Percentiles rank a stretch among this genome's conserved stretches.
These are phyloP conservation scores for Argyresthia goedartella DNA, from an alignment of 2,888 invertebrate genomes.

Conservation along the genomic window DNA sequence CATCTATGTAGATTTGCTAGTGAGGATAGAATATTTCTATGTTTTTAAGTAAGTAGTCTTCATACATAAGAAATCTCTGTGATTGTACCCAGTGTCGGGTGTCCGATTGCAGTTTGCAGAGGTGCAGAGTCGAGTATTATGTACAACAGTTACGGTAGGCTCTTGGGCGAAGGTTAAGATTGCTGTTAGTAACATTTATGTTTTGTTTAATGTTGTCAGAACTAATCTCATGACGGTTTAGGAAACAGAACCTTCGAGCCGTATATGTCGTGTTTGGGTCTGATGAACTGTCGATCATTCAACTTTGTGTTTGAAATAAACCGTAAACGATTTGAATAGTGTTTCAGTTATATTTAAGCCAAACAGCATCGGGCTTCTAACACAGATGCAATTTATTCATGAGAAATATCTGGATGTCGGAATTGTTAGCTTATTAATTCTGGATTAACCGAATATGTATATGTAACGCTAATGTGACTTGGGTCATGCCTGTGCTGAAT, in stretches of 20 bases:
- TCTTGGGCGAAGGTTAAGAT: conserved; percentile 51
- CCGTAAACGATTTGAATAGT: conserved; percentile 42
- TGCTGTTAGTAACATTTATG: conserved; percentile 63
- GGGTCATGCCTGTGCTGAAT: no score
- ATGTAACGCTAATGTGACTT: no score
- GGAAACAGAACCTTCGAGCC: conserved; percentile 37
- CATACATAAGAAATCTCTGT: conserved; percentile 60
- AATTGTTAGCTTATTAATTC: no score
- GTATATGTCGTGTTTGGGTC: conserved; percentile 47
- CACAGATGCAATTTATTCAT: no score
- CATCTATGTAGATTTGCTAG: conserved; percentile 55
- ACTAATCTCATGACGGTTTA: conserved; percentile 61
- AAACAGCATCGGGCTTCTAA: no score
- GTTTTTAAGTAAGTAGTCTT: conserved; percentile 38
- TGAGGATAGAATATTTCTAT: conserved; percentile 50
- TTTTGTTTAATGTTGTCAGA: conserved; percentile 65
- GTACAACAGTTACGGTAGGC: conserved; percentile 33
- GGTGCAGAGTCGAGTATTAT: conserved; percentile 62
- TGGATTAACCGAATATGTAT: no score
- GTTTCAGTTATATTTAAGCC: conserved; percentile 10
- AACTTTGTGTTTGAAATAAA: conserved; percentile 69
- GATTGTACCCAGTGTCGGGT: conserved; percentile 59
- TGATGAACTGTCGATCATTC: conserved; percentile 61
- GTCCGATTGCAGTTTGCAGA: conserved; percentile 46
- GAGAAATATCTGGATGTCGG: no score